Evolutionary conservation across 2,113 vertebrate species (phyloP).

Genomic region (Corydoras maculifer): DNA sequence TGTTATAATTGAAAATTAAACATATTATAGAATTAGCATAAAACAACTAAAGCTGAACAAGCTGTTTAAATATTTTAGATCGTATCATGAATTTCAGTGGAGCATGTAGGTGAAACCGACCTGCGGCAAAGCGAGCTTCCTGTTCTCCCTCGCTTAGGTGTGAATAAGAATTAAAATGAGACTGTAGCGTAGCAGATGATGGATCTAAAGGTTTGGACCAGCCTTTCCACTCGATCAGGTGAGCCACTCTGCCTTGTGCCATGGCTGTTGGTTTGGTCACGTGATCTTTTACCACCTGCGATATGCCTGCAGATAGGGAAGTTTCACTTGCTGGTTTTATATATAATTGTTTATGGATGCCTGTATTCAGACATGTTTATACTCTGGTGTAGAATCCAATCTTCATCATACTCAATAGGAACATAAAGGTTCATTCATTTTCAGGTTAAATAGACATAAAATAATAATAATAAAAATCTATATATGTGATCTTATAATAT

Average conservation of each 20-base stretch:
- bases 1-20: too few relatives aligned
- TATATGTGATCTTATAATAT: neutral
- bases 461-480: too few relatives aligned
- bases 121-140: conserved; percentile 92
- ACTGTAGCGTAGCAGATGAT: conserved; percentile 67
- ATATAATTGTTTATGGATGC: too few relatives aligned
- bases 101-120: conserved; percentile 50
- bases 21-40: too few relatives aligned
- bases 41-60: too few relatives aligned
- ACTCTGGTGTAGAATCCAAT: too few relatives aligned
- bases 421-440: too few relatives aligned
- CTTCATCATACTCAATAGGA: too few relatives aligned
- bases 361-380: too few relatives aligned
- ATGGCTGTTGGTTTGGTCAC: conserved; percentile 96
- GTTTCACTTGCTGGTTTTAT: too few relatives aligned
- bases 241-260: conserved; percentile 93
- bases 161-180: conserved; percentile 89
- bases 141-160: conserved; percentile 92
- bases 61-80: neutral
- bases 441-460: too few relatives aligned
- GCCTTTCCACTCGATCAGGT: conserved; percentile 98
- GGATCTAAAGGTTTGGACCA: conserved; percentile 87
- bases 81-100: neutral
- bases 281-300: conserved; percentile 94
- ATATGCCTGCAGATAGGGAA: conserved; percentile 73